Conservation (phyloP, 1,140 invertebrate genomes). For the Agraylea sexmaculata region DNA sequence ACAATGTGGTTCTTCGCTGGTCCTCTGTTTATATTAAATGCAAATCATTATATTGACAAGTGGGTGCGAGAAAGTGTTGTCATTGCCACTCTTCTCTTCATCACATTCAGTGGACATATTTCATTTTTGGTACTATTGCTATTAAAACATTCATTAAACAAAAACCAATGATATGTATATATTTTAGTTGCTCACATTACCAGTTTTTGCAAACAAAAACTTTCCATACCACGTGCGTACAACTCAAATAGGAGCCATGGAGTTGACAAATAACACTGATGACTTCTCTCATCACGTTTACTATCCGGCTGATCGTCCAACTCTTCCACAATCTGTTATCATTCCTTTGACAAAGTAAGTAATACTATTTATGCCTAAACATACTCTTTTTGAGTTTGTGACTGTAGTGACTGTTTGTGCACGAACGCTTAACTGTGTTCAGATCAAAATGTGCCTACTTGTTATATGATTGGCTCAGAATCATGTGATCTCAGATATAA, state of each 20-base stretch:
- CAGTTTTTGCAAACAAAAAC: constrained; percentile 69
- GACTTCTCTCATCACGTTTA: constrained; percentile 54
- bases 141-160: background rate
- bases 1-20: constrained; percentile 73
- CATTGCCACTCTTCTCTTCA: constrained; percentile 61
- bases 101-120: constrained; percentile 65
- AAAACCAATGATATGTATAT: constrained; percentile 11
- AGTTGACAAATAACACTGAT: constrained; percentile 40
- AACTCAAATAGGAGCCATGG: constrained; percentile 62
- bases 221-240: constrained; percentile 81
- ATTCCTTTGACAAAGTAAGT: constrained; percentile 43
- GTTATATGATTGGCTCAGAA: too few species aligned
- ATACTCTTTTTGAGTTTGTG: too few species aligned
- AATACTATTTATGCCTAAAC: too few species aligned
- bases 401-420: too few species aligned
- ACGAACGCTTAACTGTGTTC: too few species aligned
- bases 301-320: constrained; percentile 36
- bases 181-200: constrained; percentile 62
- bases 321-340: constrained; percentile 37
- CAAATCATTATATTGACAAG: constrained; percentile 70
- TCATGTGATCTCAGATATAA: too few species aligned
- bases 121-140: constrained; percentile 61
- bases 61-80: constrained; percentile 88
- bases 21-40: constrained; percentile 67
- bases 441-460: too few species aligned